These are phyloP conservation scores for Papilio helenus DNA, from an alignment of 1,140 invertebrate species.

Conservation along the genomic window DNA sequence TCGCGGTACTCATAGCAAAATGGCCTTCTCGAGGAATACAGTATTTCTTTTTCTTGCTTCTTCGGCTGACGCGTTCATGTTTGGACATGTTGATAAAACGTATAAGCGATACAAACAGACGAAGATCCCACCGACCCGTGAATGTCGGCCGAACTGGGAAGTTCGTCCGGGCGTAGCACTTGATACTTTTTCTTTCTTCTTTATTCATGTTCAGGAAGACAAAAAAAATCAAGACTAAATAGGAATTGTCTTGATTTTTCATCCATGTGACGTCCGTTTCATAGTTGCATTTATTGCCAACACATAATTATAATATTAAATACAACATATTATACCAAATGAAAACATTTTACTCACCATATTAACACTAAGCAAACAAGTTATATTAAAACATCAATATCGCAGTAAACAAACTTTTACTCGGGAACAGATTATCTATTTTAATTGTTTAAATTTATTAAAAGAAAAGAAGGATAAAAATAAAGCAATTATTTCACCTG, in stretches of 20 bases:
- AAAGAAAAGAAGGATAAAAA: conserved; percentile 43
- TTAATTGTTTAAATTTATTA: conserved; percentile 15
- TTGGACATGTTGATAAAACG: conserved; percentile 55
- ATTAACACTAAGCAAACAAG: neutral
- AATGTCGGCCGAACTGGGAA: conserved; percentile 83
- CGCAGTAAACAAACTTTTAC: neutral
- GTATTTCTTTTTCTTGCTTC: neutral
- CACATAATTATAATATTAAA: neutral
- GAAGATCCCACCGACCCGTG: conserved; percentile 88
- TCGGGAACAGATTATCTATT: neutral
- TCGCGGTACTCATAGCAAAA: conserved; percentile 26
- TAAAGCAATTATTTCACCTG: conserved; percentile 67
- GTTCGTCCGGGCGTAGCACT: conserved; percentile 86
- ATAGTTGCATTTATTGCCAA: neutral
- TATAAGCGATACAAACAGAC: conserved; percentile 88
- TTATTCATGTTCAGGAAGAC: conserved; percentile 40
- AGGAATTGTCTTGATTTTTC: conserved; percentile 42
- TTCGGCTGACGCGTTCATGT: conserved; percentile 2
- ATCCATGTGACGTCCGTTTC: neutral
- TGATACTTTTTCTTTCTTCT: conserved; percentile 79
- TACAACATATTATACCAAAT: neutral
- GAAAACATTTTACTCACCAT: neutral
- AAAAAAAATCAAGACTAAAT: no score
- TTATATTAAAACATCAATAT: neutral
- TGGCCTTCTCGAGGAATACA: neutral